phyloP scores from a whole-genome alignment of 2,888 invertebrate genomes.

The Brachyopa scutellaris region DNA sequence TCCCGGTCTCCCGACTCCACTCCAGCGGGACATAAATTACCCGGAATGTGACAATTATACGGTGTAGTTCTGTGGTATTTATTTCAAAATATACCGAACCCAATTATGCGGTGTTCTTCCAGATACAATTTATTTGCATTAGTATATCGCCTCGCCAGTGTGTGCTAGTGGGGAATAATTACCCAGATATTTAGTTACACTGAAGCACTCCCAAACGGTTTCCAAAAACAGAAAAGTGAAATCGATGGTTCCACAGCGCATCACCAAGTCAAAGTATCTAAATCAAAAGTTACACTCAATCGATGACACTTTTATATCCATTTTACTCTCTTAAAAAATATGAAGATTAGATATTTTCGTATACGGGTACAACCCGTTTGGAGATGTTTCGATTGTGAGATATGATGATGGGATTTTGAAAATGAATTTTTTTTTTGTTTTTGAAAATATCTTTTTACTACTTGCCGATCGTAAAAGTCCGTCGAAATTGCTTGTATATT shows the following conservation, averaged over 20 bases:
- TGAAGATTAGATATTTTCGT: conserved; percentile 10
- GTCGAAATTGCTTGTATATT: conserved; percentile 13
- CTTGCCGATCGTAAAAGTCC: conserved; percentile 46
- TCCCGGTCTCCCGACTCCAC: too few species aligned
- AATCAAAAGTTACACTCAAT: conserved; percentile 53
- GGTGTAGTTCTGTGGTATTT: conserved; percentile 62
- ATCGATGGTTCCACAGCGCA: neutral
- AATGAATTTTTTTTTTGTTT: too few species aligned
- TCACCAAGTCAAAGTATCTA: conserved; percentile 13
- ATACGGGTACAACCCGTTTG: conserved; percentile 49
- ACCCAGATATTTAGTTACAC: conserved; percentile 47
- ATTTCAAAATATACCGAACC: conserved; percentile 67
- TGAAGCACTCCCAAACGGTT: neutral
- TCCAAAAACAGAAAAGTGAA: conserved; percentile 9
- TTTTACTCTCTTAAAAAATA: conserved; percentile 1
- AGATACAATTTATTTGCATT: conserved; percentile 66
- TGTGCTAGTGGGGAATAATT: neutral
- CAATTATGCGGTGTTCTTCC: conserved; percentile 54
- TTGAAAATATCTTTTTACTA: conserved; percentile 8
- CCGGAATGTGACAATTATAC: conserved; percentile 67
- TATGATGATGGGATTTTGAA: conserved; percentile 14
- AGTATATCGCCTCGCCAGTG: neutral
- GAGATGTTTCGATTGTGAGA: conserved; percentile 3
- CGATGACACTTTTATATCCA: conserved; percentile 58
- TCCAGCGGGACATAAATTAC: conserved; percentile 65